Evolutionary conservation across 2,113 vertebrate species (phyloP), one percentile per base, ranked within the genome.

Genomic region (Hylia prasina): DNA sequence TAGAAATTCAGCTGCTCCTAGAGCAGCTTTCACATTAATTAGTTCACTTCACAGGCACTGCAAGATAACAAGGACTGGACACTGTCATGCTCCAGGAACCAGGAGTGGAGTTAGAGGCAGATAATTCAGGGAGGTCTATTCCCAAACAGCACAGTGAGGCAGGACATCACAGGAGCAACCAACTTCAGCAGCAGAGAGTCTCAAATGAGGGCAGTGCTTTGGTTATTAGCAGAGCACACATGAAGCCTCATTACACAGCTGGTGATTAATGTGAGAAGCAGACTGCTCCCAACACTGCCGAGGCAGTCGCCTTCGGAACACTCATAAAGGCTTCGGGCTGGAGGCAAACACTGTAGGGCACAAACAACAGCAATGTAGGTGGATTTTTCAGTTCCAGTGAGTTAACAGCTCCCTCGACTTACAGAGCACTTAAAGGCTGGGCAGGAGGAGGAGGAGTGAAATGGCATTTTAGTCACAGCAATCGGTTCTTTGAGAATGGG

Each of bases 221-320:
- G 80, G 89, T 68, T 66, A 75, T 87, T 92, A 95, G 81, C 51
- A 76, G 80, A 91, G 91, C 63, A 68, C 83, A 79, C 61, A 73
- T 10, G 89, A 93, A 87, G 84, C 91, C 81, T 96, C 94, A 65
- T 92, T 89, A 89, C 93, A 84, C 95, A 96, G 94, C 93, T 76
- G 89, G 93, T 96, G 94, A 96, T 95, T 93, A 95, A 91, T 89
- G 94, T 51, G 95, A 96, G 93, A 40, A 94, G 87, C 91, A 96
- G 95, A 71, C 89, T 91, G 95, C 94, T 95, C 95, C 89, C 0
- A 5, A 71, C 72, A 18, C 76, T 83, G 86, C 66, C 56, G 22
- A 60, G 77, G 94, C 93, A 77, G 60, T 33, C n/a, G 20, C 80
- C 84, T 91, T 25, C 35, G 6, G 77, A 92, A 91, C 69, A n/a